phyloP scores from a whole-genome alignment of 2,888 invertebrate genomes.

The Acleris sparsana region DNA sequence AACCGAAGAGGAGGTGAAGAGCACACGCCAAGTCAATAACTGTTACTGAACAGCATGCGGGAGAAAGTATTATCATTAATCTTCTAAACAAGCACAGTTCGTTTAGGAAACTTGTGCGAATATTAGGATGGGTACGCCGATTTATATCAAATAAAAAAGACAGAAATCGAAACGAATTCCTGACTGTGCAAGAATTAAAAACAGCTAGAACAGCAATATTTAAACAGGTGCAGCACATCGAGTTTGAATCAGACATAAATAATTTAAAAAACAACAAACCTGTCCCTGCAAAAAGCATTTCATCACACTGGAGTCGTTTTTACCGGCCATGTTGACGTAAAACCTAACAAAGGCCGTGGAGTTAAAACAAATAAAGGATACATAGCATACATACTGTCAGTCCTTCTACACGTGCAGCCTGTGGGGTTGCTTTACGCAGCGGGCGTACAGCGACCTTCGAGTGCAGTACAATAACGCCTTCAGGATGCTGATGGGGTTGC shows the following conservation, averaged over 20 bases:
- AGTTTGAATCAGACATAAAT: conserved; percentile 1
- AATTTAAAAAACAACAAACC: too few relatives aligned
- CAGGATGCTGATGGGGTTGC: too few relatives aligned
- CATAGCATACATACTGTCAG: too few relatives aligned
- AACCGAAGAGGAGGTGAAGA: not conserved
- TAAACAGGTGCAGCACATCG: conserved; percentile 16
- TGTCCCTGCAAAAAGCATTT: not conserved
- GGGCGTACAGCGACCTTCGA: too few relatives aligned
- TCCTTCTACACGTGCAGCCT: too few relatives aligned
- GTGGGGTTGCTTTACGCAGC: too few relatives aligned
- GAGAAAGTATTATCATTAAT: not conserved
- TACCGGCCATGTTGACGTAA: not conserved
- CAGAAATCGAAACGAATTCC: not conserved
- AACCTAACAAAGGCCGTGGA: not conserved
- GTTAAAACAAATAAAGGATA: not conserved
- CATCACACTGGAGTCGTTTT: not conserved
- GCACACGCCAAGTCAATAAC: not conserved
- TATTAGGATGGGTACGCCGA: not conserved
- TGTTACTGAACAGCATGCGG: too few relatives aligned
- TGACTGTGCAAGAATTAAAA: conserved; percentile 27
- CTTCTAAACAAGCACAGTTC: not conserved
- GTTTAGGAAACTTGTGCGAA: not conserved
- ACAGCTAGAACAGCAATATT: conserved; percentile 23
- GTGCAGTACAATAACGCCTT: too few relatives aligned
- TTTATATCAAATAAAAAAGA: not conserved